A percentile compares a stretch with the other conserved stretches of the same genome.
Conservation (phyloP, 2,888 invertebrate genomes). For the Chrysopilus asiliformis region DNA sequence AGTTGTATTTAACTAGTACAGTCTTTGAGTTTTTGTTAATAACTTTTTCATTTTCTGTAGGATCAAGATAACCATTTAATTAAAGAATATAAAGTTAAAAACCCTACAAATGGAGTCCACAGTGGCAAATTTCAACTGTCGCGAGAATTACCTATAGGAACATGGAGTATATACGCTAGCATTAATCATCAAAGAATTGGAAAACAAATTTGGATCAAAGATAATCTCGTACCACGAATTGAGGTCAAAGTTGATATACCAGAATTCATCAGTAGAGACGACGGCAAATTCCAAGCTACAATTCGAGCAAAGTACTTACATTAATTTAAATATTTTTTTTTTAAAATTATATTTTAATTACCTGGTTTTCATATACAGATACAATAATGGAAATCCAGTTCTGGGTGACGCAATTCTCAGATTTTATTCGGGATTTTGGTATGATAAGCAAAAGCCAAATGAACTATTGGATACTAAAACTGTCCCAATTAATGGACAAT, state of each 20-base stretch:
- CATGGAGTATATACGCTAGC: slow-evolving; percentile 68
- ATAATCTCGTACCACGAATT: slow-evolving; percentile 89
- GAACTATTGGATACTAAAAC: slow-evolving; percentile 52
- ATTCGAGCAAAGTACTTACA: slow-evolving; percentile 79
- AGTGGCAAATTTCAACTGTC: slow-evolving; percentile 63
- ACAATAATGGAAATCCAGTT: slow-evolving; percentile 76
- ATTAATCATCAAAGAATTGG: slow-evolving; percentile 39
- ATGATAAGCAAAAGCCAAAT: slow-evolving; percentile 32
- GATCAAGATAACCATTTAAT: slow-evolving; percentile 68
- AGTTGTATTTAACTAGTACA: too few species aligned
- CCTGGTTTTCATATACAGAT: slow-evolving; percentile 42
- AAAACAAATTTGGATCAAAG: slow-evolving; percentile 54
- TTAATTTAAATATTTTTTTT: not conserved
- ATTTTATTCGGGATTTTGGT: too few species aligned
- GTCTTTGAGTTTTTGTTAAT: too few species aligned
- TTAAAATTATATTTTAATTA: not conserved
- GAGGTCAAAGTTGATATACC: slow-evolving; percentile 74
- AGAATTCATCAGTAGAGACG: slow-evolving; percentile 67
- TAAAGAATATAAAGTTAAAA: slow-evolving; percentile 60
- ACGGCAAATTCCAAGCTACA: slow-evolving; percentile 62
- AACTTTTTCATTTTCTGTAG: slow-evolving; percentile 31
- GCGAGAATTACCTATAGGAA: slow-evolving; percentile 69
- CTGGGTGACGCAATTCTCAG: slow-evolving; percentile 75
- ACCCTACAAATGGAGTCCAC: slow-evolving; percentile 59
- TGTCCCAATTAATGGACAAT: slow-evolving; percentile 47